Base-by-base conservation (phyloP, 2,888 invertebrate genomes). In the Eulithis testata region DNA sequence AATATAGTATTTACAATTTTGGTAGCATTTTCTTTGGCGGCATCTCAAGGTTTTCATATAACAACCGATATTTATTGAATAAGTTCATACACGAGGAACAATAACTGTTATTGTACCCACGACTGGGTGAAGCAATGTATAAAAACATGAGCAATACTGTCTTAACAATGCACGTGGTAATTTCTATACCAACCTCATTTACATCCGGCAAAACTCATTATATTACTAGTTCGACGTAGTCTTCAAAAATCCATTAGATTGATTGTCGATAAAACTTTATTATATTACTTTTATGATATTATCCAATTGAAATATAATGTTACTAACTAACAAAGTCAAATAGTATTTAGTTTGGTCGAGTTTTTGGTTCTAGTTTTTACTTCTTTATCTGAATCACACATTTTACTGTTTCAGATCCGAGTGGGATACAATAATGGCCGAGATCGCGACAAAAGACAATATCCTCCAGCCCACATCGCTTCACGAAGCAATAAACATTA, bases 401-500 rank as follows among this genome's bases (percentile, higher is more conserved):
- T 79, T 75, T 72, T 74, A 76, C 81, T 75, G 75, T 86, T 88
- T 61, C 85, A 88, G 87, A 83, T 83, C 78, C 70, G 70, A 69
- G 72, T 76, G 70, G 71, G 72, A 73, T 70, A 68, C 69, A 76
- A 80, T 71, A 72, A 86, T 87, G 86, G 78, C 88, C 47, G 80
- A 75, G 52, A 80, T 76, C 47, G 70, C 73, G 50, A 81, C 75
- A 63, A 87, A 86, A 75, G 87, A 88, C 78, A 85, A 86, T 74
- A 74, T 85, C 65, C 77, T 85, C 72, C 86, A 90, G 71, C 93
- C 91, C 51, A 77, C 88, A 69, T 87, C 90, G 59, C 76, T 93
- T 60, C 93, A 92, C 77, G 93, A 93, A 78, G 93, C 93, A 69
- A 82, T 89, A 73, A 93, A 93, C 77, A 82, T 90, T 64, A 92